Conservation (phyloP, 2,113 vertebrate species). For the Brachypodius melanocephalos region DNA sequence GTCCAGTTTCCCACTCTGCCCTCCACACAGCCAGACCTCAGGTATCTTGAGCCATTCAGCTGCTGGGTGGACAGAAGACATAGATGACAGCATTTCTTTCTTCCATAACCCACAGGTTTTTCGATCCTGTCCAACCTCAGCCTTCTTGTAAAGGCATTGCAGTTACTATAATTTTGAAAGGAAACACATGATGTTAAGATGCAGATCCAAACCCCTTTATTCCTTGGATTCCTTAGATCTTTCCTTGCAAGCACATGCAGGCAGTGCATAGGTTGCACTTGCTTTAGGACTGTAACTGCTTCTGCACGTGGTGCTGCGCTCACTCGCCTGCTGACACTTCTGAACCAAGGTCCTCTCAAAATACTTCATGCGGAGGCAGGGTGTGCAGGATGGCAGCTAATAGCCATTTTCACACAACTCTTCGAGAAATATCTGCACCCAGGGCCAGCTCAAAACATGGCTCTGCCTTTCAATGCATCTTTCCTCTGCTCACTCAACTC, state of each 20-base stretch:
- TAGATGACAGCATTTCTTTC: neutral
- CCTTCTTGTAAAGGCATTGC: neutral
- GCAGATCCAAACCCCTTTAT: neutral
- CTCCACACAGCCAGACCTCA: rapidly evolving
- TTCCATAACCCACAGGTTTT: neutral
- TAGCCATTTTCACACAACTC: neutral
- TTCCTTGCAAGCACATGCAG: neutral
- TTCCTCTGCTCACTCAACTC: neutral
- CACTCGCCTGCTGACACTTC: neutral
- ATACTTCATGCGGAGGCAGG: rapidly evolving
- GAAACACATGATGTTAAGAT: neutral
- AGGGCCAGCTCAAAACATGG: neutral
- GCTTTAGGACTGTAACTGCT: neutral
- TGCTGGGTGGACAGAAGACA: neutral
- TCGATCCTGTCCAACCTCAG: neutral
- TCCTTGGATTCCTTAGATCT: neutral
- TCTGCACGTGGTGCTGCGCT: neutral
- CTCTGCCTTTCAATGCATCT: neutral
- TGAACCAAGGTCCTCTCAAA: neutral
- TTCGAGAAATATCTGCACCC: neutral
- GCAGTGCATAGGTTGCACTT: neutral
- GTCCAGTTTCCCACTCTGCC: neutral
- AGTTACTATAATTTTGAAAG: neutral
- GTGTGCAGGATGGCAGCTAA: neutral
- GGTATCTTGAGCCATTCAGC: neutral